Conservation (phyloP, 1,140 invertebrate species). For the Papilio dardanus region DNA sequence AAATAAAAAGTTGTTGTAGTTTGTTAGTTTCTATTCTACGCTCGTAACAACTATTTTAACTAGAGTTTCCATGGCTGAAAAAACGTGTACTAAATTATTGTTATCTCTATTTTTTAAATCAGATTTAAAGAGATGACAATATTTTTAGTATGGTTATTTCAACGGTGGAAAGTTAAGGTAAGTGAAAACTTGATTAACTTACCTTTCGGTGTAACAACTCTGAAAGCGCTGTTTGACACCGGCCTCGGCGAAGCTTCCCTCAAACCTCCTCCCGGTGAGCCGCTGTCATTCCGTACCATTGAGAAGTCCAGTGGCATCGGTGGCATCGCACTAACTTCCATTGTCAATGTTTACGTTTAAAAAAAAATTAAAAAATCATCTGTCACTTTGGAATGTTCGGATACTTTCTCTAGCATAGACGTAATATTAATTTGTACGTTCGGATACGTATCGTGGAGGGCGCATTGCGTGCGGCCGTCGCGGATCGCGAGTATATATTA, state of each 20-base stretch:
- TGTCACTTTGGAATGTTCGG: constrained; percentile 52
- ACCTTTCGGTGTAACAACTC: constrained; percentile 81
- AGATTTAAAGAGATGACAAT: too few species aligned
- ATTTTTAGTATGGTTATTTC: too few species aligned
- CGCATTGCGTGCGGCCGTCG: constrained; percentile 67
- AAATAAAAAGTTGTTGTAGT: too few species aligned
- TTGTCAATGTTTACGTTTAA: constrained; percentile 52
- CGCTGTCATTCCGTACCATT: constrained; percentile 72
- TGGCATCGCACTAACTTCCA: constrained; percentile 82
- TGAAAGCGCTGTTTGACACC: constrained; percentile 78
- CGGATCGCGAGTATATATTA: constrained; percentile 73
- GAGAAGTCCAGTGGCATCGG: constrained; percentile 82
- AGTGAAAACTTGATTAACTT: constrained; percentile 39
- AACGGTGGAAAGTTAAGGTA: neutral
- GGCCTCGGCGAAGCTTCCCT: constrained; percentile 72
- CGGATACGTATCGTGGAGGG: constrained; percentile 34
- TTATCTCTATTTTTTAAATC: neutral
- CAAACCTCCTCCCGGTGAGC: constrained; percentile 58
- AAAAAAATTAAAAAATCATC: constrained; percentile 51
- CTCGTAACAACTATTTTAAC: neutral
- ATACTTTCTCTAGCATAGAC: constrained; percentile 31
- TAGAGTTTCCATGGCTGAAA: neutral
- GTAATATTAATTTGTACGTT: constrained; percentile 53
- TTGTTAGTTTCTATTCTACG: too few species aligned
- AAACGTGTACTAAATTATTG: neutral